These are phyloP conservation scores for Austrolebias charrua DNA, from an alignment of 2,797 vertebrate genomes.

Conservation along the genomic window DNA sequence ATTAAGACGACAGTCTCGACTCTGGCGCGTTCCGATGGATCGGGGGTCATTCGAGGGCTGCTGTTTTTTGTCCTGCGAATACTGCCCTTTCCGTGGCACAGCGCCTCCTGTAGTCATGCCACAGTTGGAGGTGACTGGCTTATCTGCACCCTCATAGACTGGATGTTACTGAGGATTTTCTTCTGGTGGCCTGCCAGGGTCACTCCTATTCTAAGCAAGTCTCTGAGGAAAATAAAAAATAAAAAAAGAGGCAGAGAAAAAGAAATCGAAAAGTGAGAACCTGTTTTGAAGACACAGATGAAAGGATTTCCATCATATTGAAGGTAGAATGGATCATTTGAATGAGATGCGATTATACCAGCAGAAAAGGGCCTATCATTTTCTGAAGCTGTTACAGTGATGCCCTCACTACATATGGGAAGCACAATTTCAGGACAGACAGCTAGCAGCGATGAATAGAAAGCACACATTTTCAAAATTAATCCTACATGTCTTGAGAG, in stretches of 20 bases:
- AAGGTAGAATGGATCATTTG: constrained; percentile 24
- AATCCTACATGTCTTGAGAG: constrained; percentile 41
- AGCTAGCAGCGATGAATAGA: constrained; percentile 31
- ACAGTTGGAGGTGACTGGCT: constrained; percentile 91
- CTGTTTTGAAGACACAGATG: constrained; percentile 31
- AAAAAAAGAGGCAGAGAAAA: constrained; percentile 13
- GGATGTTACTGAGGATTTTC: constrained; percentile 96
- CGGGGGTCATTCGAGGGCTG: constrained; percentile 75
- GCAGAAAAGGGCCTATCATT: constrained; percentile 14
- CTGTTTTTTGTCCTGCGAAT: constrained; percentile 71
- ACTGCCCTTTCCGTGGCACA: constrained; percentile 78
- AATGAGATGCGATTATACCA: constrained; percentile 17
- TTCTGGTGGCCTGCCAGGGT: constrained; percentile 98
- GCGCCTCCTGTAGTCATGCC: constrained; percentile 90
- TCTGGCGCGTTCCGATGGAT: constrained; percentile 80
- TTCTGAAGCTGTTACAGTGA: constrained; percentile 19
- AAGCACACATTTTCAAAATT: constrained; percentile 50
- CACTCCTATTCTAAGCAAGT: constrained; percentile 98
- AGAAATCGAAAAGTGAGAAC: constrained; percentile 23
- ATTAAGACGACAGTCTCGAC: constrained; percentile 85
- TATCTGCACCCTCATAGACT: constrained; percentile 97
- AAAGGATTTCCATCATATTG: constrained; percentile 35
- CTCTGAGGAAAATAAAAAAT: constrained; percentile 75
- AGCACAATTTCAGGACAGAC: constrained; percentile 28
- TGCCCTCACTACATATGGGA: constrained; percentile 18